A percentile compares a stretch with the other conserved stretches of the same genome.
phyloP scores from a whole-genome alignment of 2,113 vertebrate genomes.

The Eolophus roseicapilla region DNA sequence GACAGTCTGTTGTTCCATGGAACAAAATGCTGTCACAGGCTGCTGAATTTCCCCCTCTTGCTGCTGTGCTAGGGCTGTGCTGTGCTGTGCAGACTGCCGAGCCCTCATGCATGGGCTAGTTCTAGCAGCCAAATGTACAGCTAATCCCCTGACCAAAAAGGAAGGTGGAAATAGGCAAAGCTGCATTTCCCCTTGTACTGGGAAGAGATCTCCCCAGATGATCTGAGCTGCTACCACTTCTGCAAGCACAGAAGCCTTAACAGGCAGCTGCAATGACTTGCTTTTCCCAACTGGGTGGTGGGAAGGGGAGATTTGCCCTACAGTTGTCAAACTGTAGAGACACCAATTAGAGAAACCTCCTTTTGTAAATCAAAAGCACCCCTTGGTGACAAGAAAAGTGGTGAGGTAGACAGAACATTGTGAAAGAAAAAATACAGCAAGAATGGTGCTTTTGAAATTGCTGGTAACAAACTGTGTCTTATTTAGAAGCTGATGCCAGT shows the following conservation, averaged over 20 bases:
- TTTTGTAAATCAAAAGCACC: not conserved
- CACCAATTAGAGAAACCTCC: not conserved
- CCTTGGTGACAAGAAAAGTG: not conserved
- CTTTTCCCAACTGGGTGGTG: not conserved
- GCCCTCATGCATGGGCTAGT: not conserved
- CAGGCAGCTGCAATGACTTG: accelerated
- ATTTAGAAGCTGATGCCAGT: not conserved
- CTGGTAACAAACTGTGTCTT: not conserved
- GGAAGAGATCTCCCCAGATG: not conserved
- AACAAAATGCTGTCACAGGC: not conserved
- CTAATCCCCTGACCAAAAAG: not conserved
- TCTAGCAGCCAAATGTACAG: not conserved
- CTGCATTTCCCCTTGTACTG: not conserved
- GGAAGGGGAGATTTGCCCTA: not conserved
- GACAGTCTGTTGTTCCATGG: constrained; percentile 51
- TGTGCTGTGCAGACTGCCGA: not conserved
- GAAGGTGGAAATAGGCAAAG: not conserved
- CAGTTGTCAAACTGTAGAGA: accelerated
- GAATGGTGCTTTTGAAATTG: not conserved
- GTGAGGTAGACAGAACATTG: not conserved
- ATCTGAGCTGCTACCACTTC: accelerated
- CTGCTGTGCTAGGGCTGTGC: not conserved
- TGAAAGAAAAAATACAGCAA: not conserved
- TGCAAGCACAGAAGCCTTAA: not conserved
- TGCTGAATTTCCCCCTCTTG: not conserved